phyloP scores from a whole-genome alignment of 2,888 invertebrate species.

The Dicyrtoma fusca region DNA sequence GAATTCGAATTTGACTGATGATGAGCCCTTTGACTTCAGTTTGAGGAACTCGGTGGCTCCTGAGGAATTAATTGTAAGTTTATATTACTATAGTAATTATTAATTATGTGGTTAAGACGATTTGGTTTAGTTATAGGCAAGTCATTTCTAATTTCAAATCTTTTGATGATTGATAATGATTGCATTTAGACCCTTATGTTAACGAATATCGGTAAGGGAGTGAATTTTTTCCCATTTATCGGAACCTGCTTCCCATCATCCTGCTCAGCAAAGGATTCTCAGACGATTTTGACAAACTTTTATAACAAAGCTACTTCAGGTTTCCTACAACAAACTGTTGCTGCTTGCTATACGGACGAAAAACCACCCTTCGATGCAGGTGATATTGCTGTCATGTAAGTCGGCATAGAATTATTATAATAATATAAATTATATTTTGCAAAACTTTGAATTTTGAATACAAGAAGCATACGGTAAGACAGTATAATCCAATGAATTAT shows the following conservation, averaged over 20 bases:
- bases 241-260: conserved; percentile 59
- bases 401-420: not conserved
- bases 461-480: not conserved
- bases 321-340: conserved; percentile 32
- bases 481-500: not conserved
- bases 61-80: no score
- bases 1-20: no score
- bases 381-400: conserved; percentile 3
- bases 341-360: conserved; percentile 54
- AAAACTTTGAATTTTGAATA: not conserved
- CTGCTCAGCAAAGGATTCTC: conserved; percentile 59
- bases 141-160: no score
- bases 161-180: no score
- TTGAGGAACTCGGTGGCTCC: no score
- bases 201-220: not conserved
- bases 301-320: conserved; percentile 37
- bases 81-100: no score
- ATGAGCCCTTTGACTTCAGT: no score
- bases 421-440: not conserved
- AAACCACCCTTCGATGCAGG: conserved; percentile 43
- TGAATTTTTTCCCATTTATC: conserved; percentile 30
- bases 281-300: conserved; percentile 57
- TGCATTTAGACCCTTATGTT: not conserved
- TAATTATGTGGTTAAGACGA: no score
- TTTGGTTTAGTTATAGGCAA: no score